Evolutionary conservation across 2,113 vertebrate genomes (phyloP).

Genomic region (Tauraco erythrolophus): DNA sequence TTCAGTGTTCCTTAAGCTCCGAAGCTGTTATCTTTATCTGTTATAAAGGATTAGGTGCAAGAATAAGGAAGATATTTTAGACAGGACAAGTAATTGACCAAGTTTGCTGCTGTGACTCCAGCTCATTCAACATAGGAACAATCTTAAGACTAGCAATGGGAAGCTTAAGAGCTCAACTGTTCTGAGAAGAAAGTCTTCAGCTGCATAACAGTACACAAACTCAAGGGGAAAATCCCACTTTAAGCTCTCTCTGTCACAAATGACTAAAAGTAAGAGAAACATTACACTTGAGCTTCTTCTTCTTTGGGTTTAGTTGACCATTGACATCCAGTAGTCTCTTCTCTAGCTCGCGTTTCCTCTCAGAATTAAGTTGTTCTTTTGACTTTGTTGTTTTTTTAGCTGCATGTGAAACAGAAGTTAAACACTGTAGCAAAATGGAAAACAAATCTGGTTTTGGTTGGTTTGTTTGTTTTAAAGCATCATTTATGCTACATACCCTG

Average conservation of each 20-base stretch:
- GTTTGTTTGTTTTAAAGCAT: background rate
- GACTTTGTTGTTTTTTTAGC: slow-evolving; percentile 70
- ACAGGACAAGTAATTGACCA: background rate
- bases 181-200: background rate
- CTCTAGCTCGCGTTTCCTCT: slow-evolving; percentile 72
- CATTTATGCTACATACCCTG: slow-evolving; percentile 66
- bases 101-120: background rate
- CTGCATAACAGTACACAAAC: background rate
- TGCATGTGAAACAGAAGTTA: slow-evolving; percentile 25
- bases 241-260: background rate
- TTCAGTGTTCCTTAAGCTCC: background rate
- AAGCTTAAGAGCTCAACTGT: background rate
- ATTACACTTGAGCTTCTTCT: slow-evolving; percentile 73
- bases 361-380: slow-evolving; percentile 65
- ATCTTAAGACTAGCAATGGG: background rate
- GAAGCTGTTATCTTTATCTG: background rate
- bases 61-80: background rate
- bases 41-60: background rate
- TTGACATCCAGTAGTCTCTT: slow-evolving; percentile 67
- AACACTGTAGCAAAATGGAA: background rate
- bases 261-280: background rate
- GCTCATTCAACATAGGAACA: background rate
- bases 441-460: background rate
- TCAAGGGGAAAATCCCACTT: background rate
- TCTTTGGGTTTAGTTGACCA: slow-evolving; percentile 68